A percentile compares a stretch with the other conserved stretches of the same genome.
These are phyloP conservation scores for Ceratothoa steindachneri DNA, from an alignment of 2,888 invertebrate genomes.

Conservation along the genomic window DNA sequence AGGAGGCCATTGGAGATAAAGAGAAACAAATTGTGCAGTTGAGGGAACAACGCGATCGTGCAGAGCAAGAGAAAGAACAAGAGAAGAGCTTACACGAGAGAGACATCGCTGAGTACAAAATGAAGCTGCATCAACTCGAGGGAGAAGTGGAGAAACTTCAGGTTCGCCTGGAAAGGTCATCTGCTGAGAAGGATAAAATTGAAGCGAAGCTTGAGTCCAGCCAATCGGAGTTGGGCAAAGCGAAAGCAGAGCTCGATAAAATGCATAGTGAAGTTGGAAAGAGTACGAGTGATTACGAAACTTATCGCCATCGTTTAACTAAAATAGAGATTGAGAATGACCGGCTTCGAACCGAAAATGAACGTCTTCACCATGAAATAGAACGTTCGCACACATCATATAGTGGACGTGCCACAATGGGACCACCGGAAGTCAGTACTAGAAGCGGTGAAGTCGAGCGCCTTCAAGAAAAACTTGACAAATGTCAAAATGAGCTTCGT, in stretches of 20 bases:
- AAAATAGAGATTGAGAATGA: constrained; percentile 86
- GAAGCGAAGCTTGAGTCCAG: constrained; percentile 88
- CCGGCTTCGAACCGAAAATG: constrained; percentile 56
- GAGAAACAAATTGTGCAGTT: constrained; percentile 94
- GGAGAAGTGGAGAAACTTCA: constrained; percentile 62
- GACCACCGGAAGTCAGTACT: not conserved
- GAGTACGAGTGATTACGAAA: constrained; percentile 83
- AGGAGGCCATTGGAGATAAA: constrained; percentile 93
- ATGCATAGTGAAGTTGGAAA: constrained; percentile 83
- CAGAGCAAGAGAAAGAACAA: constrained; percentile 92
- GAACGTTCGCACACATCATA: constrained; percentile 62
- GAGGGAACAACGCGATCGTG: constrained; percentile 87
- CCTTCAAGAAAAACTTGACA: constrained; percentile 69
- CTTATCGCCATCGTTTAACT: constrained; percentile 74
- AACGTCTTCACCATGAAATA: constrained; percentile 69
- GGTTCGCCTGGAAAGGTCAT: constrained; percentile 82
- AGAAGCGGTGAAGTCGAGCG: constrained; percentile 54
- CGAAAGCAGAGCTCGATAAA: constrained; percentile 88
- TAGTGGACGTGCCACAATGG: constrained; percentile 17
- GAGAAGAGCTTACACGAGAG: constrained; percentile 89
- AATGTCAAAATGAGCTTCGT: constrained; percentile 74
- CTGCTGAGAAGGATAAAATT: constrained; percentile 82
- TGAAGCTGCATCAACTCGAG: constrained; percentile 84
- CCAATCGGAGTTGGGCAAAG: constrained; percentile 87
- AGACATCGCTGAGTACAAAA: constrained; percentile 89